Evolutionary conservation across 2,888 invertebrate species (phyloP), one percentile per base, ranked within the genome.

Genomic region (Aleiodes leptofemur): DNA sequence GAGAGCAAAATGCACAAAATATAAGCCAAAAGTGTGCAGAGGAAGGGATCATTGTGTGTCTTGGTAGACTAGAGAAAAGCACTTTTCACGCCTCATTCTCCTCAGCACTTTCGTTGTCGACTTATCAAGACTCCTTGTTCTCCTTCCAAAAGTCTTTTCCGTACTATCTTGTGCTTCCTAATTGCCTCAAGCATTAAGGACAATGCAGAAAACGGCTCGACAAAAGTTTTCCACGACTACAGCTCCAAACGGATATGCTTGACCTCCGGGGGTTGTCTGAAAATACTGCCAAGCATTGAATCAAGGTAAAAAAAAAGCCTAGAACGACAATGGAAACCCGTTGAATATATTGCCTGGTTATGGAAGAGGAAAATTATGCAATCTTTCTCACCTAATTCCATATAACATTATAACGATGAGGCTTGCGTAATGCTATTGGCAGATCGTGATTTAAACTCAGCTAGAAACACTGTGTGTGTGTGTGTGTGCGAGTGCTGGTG

Each of bases 201-300:
- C 64, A 64, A 64, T 64, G 64, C 64, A 48, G 64, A 64, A 64
- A 64, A 64, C 48, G 64, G 48, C 64, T 64, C 64, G 74, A n/a
- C 16, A 57, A 29, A 23, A 64, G 48, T 56, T 53, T 53, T 56
- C 5, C 43, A 38, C 71, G 29, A 66, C 55, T 59, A 34, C 23
- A n/a, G n/a, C 23, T 23, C 64, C 56, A 14, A 48, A 16, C 43
- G 70, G 43, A 64, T 64, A 64, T 64, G 64, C 64, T 64, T 64
- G 64, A 64, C 64, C 59, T 34, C 38, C 43, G 16, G 23, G 2
- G 23, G 23, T 23, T 23, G 23, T 3, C 23, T 43, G 6, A 43
- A 64, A 64, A 64, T 64, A 43, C 11, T 64, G 64, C 48, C 64
- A 64, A 48, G 43, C 43, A 34, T 23, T 64, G 16, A 48, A 48